Evolutionary conservation across 2,888 invertebrate genomes (phyloP).

Genomic region (Thecophora atra): DNA sequence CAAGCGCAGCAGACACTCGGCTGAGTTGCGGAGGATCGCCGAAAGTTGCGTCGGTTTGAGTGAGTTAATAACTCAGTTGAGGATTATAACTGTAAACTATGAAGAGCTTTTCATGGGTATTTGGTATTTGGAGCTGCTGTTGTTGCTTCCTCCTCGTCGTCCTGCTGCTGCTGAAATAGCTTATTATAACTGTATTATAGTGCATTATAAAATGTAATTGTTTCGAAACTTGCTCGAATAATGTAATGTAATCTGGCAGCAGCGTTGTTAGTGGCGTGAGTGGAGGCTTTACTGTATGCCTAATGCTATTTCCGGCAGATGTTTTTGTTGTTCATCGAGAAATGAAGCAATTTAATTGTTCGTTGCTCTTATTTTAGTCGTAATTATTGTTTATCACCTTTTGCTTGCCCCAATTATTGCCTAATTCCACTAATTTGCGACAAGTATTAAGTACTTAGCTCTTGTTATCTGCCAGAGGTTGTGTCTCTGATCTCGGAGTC

Average conservation of each 20-base stretch:
- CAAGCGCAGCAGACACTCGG: neutral
- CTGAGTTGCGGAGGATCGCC: conserved; percentile 13
- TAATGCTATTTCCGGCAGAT: neutral
- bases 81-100: conserved; percentile 25
- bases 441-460: conserved; percentile 1
- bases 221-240: conserved; percentile 4
- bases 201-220: conserved; percentile 31
- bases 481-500: too few species aligned
- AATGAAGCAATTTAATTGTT: neutral
- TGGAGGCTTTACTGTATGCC: conserved; percentile 12
- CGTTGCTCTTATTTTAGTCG: neutral
- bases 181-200: neutral
- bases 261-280: neutral
- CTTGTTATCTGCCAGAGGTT: too few species aligned
- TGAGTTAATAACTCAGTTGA: conserved; percentile 36
- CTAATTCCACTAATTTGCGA: conserved; percentile 22
- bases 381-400: neutral
- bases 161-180: conserved; percentile 1
- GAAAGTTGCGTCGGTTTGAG: neutral
- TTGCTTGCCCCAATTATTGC: neutral
- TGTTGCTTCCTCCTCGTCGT: too few species aligned
- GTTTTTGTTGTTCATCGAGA: neutral
- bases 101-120: neutral
- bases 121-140: too few species aligned
- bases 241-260: conserved; percentile 17